Conservation (phyloP, 1,140 invertebrate species). For the Proales similis region DNA sequence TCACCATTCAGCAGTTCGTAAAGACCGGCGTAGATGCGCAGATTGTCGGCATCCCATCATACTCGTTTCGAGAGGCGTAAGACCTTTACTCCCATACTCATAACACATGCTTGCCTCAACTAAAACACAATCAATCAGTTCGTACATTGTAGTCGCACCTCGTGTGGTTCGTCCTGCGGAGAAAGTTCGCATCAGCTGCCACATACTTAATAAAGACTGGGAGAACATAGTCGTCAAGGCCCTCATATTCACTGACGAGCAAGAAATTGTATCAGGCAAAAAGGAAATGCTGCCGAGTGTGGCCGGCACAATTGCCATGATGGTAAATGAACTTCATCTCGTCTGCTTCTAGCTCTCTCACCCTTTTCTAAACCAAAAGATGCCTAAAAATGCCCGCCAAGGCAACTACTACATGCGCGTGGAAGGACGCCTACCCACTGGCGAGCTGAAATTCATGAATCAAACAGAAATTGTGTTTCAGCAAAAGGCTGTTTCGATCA, state of each 20-base stretch:
- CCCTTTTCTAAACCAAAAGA: constrained; percentile 37
- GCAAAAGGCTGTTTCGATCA: constrained; percentile 61
- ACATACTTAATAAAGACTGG: constrained; percentile 29
- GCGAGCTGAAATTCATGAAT: constrained; percentile 47
- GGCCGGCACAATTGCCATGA: constrained; percentile 16
- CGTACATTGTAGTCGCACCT: constrained; percentile 28
- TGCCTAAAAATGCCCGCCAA: constrained; percentile 46
- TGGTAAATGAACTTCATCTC: background rate
- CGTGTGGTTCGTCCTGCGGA: constrained; percentile 21
- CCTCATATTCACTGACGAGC: constrained; percentile 20
- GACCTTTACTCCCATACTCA: too few relatives aligned
- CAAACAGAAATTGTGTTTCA: constrained; percentile 48
- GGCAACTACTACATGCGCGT: constrained; percentile 77
- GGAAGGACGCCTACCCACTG: constrained; percentile 61
- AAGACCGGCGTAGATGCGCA: too few relatives aligned
- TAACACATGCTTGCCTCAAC: too few relatives aligned
- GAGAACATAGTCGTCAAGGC: constrained; percentile 21
- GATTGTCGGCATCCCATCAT: too few relatives aligned
- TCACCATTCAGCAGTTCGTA: too few relatives aligned
- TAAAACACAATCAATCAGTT: too few relatives aligned
- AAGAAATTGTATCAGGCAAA: constrained; percentile 22
- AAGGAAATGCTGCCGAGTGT: constrained; percentile 11
- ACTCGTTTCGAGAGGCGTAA: too few relatives aligned
- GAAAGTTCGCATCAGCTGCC: constrained; percentile 17
- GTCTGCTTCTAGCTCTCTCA: background rate